Evolutionary conservation across 1,140 invertebrate species (phyloP).

Genomic region (Trachymyrmex cornetzi): DNA sequence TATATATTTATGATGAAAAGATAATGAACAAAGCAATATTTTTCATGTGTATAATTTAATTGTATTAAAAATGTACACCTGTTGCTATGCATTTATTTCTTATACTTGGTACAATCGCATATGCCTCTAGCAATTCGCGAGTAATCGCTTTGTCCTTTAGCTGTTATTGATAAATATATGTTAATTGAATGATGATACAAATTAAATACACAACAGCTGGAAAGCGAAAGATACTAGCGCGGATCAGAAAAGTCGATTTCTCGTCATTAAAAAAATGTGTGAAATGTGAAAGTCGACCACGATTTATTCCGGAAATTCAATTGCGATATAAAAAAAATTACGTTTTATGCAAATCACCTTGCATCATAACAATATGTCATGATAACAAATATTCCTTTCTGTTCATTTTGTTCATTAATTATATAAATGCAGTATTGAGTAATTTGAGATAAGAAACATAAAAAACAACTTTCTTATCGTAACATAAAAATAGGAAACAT

Average conservation of each 20-base stretch:
- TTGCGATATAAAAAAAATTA: background rate
- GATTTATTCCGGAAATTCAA: conserved; percentile 16
- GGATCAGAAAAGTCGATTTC: conserved; percentile 1
- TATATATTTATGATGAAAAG: no score
- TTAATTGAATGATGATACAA: background rate
- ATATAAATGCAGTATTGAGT: background rate
- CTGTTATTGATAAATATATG: conserved; percentile 1
- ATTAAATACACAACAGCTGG: background rate
- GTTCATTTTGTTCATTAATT: background rate
- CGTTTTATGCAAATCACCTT: background rate
- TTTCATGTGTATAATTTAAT: background rate
- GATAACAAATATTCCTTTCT: background rate
- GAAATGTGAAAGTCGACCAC: background rate
- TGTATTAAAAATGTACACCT: background rate
- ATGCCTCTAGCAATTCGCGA: background rate
- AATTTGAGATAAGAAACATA: background rate
- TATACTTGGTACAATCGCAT: background rate
- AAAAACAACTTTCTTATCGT: background rate
- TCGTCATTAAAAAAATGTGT: background rate
- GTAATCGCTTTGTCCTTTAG: background rate
- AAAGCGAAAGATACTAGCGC: background rate
- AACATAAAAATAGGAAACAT: no score
- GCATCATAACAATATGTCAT: background rate
- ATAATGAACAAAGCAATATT: background rate
- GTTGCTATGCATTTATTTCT: background rate